Evolutionary conservation across 2,113 vertebrate genomes (phyloP), one percentile per base, ranked within the genome.

Genomic region (Apeltes quadracus): DNA sequence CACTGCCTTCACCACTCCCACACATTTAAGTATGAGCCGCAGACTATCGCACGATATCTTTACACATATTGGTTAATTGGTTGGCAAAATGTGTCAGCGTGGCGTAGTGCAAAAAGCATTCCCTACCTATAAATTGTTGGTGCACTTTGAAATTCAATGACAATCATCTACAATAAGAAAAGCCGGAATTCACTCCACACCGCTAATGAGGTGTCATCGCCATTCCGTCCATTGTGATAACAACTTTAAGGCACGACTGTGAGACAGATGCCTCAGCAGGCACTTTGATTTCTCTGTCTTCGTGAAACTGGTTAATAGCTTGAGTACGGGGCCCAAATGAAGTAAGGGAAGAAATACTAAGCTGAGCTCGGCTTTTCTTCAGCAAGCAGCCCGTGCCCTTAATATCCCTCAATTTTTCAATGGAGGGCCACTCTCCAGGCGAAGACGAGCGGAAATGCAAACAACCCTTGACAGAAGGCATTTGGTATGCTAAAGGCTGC

Each of bases 381-480:
- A 77, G 69, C 54, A 79, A 79, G 66, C 77, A 67, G 63, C 43
- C 5, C 80, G 53, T 18, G 15, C 46, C 62, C 53, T 73, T 69
- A 54, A 71, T 76, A 72, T 77, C 65, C 55, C 61, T 44, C 69
- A 77, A 41, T 79, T 80, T 63, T 82, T 80, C 76, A 71, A 61
- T 34, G 43, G 57, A 81, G 68, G n/a, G 68, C 64, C 51, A 59
- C 41, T 72, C 55, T 62, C 48, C 58, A 14, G 27, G n/a, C 43
- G 61, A 88, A 91, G 89, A 92, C 84, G 82, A 82, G 87, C 84
- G 76, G 56, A 66, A 84, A 89, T 89, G 84, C 81, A 90, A 93
- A 91, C 75, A 18, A 73, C 78, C 81, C 71, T 69, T 79, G 84
- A 90, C 85, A 92, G 85, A 82, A 78, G 79, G 85, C 81, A 68